A percentile compares a stretch with the other conserved stretches of the same genome.
phyloP scores from a whole-genome alignment of 2,113 vertebrate genomes.

The Nesospiza acunhae region DNA sequence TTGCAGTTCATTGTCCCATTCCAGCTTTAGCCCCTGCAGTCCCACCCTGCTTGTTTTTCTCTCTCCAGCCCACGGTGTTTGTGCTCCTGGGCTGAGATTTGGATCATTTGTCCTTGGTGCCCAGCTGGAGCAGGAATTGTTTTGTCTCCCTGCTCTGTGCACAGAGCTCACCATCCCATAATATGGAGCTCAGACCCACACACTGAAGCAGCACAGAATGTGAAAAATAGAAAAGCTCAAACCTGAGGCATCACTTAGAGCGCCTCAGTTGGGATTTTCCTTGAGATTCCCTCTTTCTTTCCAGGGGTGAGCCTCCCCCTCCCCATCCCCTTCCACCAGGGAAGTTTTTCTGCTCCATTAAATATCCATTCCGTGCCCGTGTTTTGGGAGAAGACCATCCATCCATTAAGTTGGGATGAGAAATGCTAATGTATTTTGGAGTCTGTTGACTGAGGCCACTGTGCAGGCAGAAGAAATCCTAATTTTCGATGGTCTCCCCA shows the following conservation, averaged over 20 bases:
- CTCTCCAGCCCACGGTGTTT: too few relatives aligned
- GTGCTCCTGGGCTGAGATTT: too few relatives aligned
- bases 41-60: too few relatives aligned
- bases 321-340: background rate
- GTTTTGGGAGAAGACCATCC: constrained; percentile 47
- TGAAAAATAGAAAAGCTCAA: background rate
- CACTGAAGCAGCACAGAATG: background rate
- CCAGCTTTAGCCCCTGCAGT: too few relatives aligned
- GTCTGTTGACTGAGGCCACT: constrained; percentile 37
- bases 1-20: too few relatives aligned
- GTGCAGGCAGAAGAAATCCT: background rate
- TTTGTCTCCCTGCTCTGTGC: background rate
- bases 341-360: constrained; percentile 12
- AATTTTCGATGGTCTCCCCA: constrained; percentile 36
- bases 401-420: background rate
- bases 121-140: background rate
- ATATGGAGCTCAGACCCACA: background rate
- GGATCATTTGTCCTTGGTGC: background rate
- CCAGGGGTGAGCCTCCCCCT: background rate
- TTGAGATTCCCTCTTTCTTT: background rate
- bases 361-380: background rate
- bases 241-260: background rate
- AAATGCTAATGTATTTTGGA: constrained; percentile 42
- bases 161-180: background rate
- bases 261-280: background rate